A percentile compares a stretch with the other conserved stretches of the same genome.
These are phyloP conservation scores for Radopholus similis DNA, from an alignment of 1,140 invertebrate species.

Conservation along the genomic window DNA sequence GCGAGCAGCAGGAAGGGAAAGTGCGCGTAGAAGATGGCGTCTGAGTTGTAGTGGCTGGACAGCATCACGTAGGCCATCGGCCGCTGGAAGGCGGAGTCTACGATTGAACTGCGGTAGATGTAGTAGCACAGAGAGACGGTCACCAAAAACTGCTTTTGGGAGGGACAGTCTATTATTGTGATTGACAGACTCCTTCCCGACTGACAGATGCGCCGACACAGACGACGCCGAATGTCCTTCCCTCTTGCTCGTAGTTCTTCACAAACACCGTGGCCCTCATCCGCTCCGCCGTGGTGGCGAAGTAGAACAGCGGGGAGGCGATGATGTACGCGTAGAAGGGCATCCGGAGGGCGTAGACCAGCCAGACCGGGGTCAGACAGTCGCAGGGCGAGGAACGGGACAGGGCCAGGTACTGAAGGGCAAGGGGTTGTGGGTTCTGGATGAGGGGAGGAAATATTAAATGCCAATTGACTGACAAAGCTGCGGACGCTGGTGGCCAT, in stretches of 20 bases:
- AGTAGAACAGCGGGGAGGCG: constrained; percentile 8
- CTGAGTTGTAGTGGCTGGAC: not conserved
- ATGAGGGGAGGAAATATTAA: not conserved
- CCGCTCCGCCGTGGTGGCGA: constrained; percentile 11
- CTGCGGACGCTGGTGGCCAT: not conserved
- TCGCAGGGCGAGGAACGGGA: constrained; percentile 2
- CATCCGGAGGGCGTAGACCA: constrained; percentile 7
- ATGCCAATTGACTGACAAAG: constrained; percentile 10
- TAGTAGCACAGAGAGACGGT: constrained; percentile 4
- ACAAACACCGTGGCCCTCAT: constrained; percentile 7
- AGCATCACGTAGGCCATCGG: constrained; percentile 11
- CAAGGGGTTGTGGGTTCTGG: not conserved
- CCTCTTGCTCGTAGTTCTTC: constrained; percentile 2
- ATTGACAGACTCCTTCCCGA: not conserved
- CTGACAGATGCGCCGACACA: not conserved
- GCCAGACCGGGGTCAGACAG: constrained; percentile 13
- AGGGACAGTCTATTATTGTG: not conserved
- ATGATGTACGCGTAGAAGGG: not conserved
- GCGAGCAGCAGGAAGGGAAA: constrained; percentile 5
- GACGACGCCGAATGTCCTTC: not conserved
- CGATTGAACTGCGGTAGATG: constrained; percentile 3
- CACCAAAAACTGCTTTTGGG: not conserved
- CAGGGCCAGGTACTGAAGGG: not conserved
- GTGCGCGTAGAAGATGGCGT: not conserved
- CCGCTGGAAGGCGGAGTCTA: not conserved